Evolutionary conservation across 2,797 vertebrate genomes (phyloP).

Genomic region (Hippocampus kuda): DNA sequence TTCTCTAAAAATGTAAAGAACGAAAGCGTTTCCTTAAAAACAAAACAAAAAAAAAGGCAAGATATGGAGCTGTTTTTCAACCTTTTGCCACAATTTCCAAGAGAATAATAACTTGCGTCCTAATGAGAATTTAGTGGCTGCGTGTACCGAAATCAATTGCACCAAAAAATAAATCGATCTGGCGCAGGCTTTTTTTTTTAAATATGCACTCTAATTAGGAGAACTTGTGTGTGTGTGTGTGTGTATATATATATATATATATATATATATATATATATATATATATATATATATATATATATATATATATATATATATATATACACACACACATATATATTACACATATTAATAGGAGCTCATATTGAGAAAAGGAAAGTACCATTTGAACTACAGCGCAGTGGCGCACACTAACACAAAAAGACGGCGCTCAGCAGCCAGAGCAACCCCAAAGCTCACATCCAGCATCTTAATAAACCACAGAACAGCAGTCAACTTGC

Average conservation of each 20-base stretch:
- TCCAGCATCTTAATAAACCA: conserved; percentile 66
- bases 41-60: neutral
- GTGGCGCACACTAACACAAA: conserved; percentile 9
- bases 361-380: neutral
- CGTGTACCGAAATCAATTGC: neutral
- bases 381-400: neutral
- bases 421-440: conserved; percentile 35
- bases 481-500: conserved; percentile 52
- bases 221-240: too few species aligned
- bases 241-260: too few species aligned
- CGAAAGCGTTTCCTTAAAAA: neutral
- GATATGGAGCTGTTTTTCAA: neutral
- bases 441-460: conserved; percentile 55
- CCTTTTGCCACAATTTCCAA: neutral
- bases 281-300: too few species aligned
- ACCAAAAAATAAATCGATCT: neutral
- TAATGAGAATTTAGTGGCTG: neutral
- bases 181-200: too few species aligned
- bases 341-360: neutral
- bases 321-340: too few species aligned
- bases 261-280: too few species aligned
- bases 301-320: too few species aligned
- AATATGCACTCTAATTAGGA: neutral
- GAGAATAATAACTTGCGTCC: neutral
- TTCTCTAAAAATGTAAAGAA: neutral